Percentiles rank a stretch among this genome's conserved stretches.
Evolutionary conservation across 2,113 vertebrate species (phyloP).

Genomic region (Neodon shergylaensis): DNA sequence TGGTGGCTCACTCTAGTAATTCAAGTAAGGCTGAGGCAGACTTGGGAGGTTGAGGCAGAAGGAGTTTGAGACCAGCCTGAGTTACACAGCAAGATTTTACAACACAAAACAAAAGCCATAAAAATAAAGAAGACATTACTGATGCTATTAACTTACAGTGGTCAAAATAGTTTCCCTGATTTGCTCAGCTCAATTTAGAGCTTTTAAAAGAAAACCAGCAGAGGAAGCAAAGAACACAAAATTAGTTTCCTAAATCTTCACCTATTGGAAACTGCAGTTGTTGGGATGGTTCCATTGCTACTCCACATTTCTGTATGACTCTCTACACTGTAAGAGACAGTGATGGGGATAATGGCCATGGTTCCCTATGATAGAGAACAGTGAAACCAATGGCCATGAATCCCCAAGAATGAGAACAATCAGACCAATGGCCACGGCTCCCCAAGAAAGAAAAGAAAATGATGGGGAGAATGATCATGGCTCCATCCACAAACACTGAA

Average conservation of each 20-base stretch:
- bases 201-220: slow-evolving; percentile 68
- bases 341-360: background rate
- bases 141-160: slow-evolving; percentile 2
- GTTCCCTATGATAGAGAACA: background rate
- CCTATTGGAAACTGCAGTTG: background rate
- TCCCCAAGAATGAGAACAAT: background rate
- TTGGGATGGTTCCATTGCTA: background rate
- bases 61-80: background rate
- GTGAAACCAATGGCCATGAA: background rate
- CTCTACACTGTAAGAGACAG: background rate
- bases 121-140: slow-evolving; percentile 12
- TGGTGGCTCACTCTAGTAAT: background rate
- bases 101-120: background rate
- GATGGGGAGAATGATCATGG: background rate
- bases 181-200: slow-evolving; percentile 13
- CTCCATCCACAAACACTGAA: background rate
- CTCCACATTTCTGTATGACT: background rate
- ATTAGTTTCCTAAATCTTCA: slow-evolving; percentile 19
- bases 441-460: background rate
- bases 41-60: background rate
- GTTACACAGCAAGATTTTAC: background rate
- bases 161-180: slow-evolving; percentile 24
- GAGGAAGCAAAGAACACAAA: slow-evolving; percentile 71
- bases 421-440: background rate
- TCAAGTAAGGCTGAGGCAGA: background rate